Conservation (phyloP, 1,140 invertebrate species). For the Diachasmimorpha longicaudata region DNA sequence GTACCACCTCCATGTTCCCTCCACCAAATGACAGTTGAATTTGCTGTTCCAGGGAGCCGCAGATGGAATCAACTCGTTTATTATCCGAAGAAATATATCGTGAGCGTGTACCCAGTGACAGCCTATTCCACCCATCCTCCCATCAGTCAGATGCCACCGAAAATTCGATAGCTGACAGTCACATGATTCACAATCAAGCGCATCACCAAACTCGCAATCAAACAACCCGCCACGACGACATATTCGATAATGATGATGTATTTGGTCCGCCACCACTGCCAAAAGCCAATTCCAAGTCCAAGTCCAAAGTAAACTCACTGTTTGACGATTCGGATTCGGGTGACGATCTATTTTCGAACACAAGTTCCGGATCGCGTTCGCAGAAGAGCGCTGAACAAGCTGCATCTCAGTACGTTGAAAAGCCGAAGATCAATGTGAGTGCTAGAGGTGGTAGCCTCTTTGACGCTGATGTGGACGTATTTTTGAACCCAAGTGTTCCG, state of each 20-base stretch:
- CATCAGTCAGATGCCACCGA: slow-evolving; percentile 14
- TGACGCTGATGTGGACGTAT: slow-evolving; percentile 45
- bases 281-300: slow-evolving; percentile 37
- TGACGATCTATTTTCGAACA: slow-evolving; percentile 49
- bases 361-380: slow-evolving; percentile 46
- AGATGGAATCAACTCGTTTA: slow-evolving; percentile 42
- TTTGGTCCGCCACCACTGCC: slow-evolving; percentile 51
- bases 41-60: slow-evolving; percentile 35
- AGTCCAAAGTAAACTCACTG: slow-evolving; percentile 41
- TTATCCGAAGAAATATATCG: slow-evolving; percentile 48
- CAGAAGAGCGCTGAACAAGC: slow-evolving; percentile 44
- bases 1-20: no score
- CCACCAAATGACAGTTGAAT: neutral
- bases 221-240: slow-evolving; percentile 21
- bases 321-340: slow-evolving; percentile 53
- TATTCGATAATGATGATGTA: slow-evolving; percentile 46
- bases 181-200: slow-evolving; percentile 6
- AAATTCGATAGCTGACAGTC: slow-evolving; percentile 15
- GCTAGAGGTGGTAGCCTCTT: slow-evolving; percentile 33
- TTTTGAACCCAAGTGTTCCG: slow-evolving; percentile 37
- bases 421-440: slow-evolving; percentile 21
- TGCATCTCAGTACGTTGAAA: slow-evolving; percentile 25
- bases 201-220: neutral
- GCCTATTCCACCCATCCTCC: slow-evolving; percentile 33
- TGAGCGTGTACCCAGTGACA: slow-evolving; percentile 45